Conservation (phyloP, 2,113 vertebrate genomes). For the Bubo bubo region DNA sequence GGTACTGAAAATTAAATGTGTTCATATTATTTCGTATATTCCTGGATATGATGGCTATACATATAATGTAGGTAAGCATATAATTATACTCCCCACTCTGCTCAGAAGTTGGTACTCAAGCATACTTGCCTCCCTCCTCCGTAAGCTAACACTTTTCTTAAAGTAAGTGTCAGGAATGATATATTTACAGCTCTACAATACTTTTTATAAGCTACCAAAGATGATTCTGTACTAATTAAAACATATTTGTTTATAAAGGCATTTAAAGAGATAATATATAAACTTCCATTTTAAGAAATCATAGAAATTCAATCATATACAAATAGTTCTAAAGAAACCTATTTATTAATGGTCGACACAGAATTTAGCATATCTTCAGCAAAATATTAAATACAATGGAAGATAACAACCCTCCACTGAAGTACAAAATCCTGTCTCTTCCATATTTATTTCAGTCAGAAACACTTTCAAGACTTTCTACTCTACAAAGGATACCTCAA, state of each 20-base stretch:
- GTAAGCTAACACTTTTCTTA: background rate
- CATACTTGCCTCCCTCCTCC: background rate
- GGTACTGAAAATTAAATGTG: background rate
- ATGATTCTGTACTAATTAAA: background rate
- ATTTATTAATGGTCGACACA: background rate
- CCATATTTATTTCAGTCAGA: background rate
- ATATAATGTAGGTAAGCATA: background rate
- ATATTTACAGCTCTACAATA: background rate
- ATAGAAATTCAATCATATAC: background rate
- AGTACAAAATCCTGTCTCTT: background rate
- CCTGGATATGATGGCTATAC: background rate
- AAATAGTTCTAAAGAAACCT: background rate
- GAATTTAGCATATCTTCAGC: background rate
- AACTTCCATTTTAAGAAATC: background rate
- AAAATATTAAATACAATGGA: background rate
- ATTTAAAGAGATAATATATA: background rate
- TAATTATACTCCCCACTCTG: background rate
- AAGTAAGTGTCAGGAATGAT: background rate
- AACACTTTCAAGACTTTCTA: background rate
- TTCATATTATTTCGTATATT: background rate
- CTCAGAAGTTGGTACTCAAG: background rate
- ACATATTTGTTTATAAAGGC: background rate
- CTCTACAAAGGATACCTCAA: background rate
- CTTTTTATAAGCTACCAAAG: background rate
- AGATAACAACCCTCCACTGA: background rate